phyloP scores from a whole-genome alignment of 2,888 invertebrate genomes.

The Lysandra coridon region DNA sequence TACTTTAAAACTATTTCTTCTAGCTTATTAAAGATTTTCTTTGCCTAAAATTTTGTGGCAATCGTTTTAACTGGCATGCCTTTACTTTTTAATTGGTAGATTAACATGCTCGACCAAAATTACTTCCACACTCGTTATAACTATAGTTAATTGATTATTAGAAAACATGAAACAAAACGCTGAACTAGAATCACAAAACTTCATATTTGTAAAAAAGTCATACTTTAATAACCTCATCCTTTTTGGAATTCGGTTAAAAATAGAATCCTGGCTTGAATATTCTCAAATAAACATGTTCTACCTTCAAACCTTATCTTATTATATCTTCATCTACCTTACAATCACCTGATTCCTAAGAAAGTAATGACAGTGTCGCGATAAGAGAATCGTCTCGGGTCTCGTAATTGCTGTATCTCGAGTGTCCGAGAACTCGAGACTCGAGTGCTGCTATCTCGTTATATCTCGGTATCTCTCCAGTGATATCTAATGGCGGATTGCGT shows the following conservation, averaged over 20 bases:
- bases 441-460: slow-evolving; percentile 17
- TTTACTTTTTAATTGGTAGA: too few species aligned
- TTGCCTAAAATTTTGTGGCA: too few species aligned
- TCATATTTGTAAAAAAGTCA: too few species aligned
- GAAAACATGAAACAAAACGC: neutral
- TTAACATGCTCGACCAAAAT: too few species aligned
- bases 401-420: slow-evolving; percentile 41
- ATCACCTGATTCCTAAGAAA: slow-evolving; percentile 17
- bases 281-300: too few species aligned
- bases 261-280: neutral
- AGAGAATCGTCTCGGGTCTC: slow-evolving; percentile 41
- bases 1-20: too few species aligned
- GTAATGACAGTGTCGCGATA: slow-evolving; percentile 33
- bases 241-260: too few species aligned
- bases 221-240: too few species aligned
- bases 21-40: too few species aligned
- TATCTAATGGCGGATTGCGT: slow-evolving; percentile 34
- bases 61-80: too few species aligned
- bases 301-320: too few species aligned
- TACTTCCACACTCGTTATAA: neutral
- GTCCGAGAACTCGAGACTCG: slow-evolving; percentile 32
- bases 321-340: too few species aligned
- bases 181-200: neutral
- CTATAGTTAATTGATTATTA: neutral
- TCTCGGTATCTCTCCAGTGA: slow-evolving; percentile 24